These are phyloP conservation scores for Nymphicus hollandicus DNA, from an alignment of 2,113 vertebrate genomes.

Conservation along the genomic window DNA sequence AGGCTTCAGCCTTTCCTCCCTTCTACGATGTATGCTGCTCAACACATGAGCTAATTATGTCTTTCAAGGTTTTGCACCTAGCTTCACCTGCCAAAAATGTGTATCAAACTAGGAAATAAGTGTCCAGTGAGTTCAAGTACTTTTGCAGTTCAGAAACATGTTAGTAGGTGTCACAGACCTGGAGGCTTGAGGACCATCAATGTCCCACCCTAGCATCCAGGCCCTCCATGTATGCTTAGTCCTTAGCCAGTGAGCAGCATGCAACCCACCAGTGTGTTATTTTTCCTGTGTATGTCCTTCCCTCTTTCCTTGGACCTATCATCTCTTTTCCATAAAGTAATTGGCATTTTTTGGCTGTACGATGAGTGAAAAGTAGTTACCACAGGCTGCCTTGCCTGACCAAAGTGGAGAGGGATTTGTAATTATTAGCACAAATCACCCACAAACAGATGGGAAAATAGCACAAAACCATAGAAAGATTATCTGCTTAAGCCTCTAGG, in stretches of 20 bases:
- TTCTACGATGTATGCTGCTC: accelerated
- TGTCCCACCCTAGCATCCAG: background rate
- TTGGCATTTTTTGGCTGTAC: background rate
- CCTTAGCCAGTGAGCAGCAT: background rate
- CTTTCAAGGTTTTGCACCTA: background rate
- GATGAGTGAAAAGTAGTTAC: background rate
- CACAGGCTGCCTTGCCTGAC: background rate
- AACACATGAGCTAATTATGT: background rate
- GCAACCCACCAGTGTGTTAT: background rate
- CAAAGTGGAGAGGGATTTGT: background rate
- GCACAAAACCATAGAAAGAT: background rate
- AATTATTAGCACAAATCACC: background rate
- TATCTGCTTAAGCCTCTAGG: background rate
- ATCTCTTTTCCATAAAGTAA: background rate
- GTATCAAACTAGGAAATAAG: background rate
- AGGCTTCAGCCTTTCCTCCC: background rate
- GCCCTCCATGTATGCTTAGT: background rate
- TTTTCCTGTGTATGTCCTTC: background rate
- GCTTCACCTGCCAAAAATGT: background rate
- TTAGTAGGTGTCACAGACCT: background rate
- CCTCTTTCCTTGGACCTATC: background rate
- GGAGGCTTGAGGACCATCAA: background rate
- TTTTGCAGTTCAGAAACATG: background rate
- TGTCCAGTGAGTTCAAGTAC: background rate
- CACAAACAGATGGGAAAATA: background rate